Evolutionary conservation across 1,140 invertebrate genomes (phyloP).

Genomic region (Spodoptera litura): DNA sequence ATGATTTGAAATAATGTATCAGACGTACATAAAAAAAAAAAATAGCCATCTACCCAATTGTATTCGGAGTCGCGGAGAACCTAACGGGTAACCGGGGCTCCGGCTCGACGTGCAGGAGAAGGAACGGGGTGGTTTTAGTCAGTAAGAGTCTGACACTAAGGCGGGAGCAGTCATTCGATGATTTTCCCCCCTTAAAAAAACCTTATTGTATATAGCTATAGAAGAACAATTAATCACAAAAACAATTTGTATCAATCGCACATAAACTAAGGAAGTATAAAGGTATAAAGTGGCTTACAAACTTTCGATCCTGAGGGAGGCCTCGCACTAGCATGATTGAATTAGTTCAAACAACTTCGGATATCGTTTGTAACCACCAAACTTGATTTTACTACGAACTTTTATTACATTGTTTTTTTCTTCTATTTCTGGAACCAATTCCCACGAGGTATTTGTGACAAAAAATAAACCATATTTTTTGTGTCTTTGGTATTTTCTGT

Average conservation of each 20-base stretch:
- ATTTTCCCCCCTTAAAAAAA: too few relatives aligned
- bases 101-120: too few relatives aligned
- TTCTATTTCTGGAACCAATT: conserved; percentile 10
- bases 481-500: too few relatives aligned
- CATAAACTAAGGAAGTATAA: conserved; percentile 51
- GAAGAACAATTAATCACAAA: conserved; percentile 22
- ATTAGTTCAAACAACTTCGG: conserved; percentile 53
- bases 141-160: too few relatives aligned
- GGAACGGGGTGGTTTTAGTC: too few relatives aligned
- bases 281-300: conserved; percentile 51
- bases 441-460: background rate
- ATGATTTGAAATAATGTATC: too few relatives aligned
- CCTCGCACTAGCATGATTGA: conserved; percentile 52
- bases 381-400: conserved; percentile 32
- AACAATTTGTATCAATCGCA: conserved; percentile 57
- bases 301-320: conserved; percentile 54
- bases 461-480: background rate
- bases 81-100: too few relatives aligned
- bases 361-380: conserved; percentile 18
- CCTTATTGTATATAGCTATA: background rate
- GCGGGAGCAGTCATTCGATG: too few relatives aligned
- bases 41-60: too few relatives aligned
- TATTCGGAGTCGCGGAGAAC: too few relatives aligned
- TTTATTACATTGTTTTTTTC: conserved; percentile 13
- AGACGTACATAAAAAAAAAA: too few relatives aligned